These are phyloP conservation scores for Larimichthys crocea DNA, from an alignment of 2,113 vertebrate species.

Conservation along the genomic window DNA sequence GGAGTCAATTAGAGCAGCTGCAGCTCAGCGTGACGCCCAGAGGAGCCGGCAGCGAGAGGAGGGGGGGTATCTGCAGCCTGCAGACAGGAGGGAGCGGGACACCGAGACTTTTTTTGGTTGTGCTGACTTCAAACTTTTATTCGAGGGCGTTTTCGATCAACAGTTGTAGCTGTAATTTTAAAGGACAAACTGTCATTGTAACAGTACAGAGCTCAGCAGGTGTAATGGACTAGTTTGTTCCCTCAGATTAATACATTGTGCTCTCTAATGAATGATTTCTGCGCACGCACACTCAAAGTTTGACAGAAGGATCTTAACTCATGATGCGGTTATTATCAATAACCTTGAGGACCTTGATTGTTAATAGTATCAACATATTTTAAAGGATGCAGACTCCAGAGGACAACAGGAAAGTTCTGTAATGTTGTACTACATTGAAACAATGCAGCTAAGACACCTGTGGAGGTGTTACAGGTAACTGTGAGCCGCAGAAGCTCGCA, in stretches of 20 bases:
- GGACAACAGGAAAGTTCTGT: no score
- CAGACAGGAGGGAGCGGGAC: neutral
- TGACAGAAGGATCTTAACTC: no score
- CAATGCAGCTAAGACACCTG: no score
- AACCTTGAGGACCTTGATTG: no score
- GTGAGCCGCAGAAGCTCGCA: no score
- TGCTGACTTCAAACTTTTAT: conserved; percentile 21
- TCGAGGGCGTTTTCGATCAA: neutral
- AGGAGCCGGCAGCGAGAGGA: neutral
- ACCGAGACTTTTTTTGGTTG: neutral
- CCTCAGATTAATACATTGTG: no score
- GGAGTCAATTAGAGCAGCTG: conserved; percentile 58
- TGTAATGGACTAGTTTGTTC: neutral
- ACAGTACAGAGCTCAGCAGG: neutral
- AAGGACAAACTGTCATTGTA: neutral
- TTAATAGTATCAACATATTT: no score
- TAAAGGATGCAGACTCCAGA: no score
- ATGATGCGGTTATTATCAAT: no score
- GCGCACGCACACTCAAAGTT: no score
- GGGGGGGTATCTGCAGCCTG: neutral
- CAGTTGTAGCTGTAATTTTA: neutral
- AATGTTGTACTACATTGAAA: no score
- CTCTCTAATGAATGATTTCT: neutral
- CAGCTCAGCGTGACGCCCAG: conserved; percentile 37
- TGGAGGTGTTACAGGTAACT: no score